Conservation (phyloP, 1,140 invertebrate species). For the Harlomillsia oculata region DNA sequence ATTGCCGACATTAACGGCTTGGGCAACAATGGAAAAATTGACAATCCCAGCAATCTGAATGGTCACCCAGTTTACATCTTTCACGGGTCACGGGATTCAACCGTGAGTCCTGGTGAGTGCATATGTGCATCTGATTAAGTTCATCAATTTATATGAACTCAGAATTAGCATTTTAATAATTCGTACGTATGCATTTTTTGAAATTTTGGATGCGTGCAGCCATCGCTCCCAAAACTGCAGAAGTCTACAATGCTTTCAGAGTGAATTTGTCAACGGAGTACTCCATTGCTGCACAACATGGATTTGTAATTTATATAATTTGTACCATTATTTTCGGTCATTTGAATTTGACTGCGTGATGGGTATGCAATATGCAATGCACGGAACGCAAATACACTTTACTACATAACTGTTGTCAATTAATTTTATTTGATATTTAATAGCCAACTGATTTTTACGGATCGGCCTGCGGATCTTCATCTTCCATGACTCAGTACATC, state of each 20-base stretch:
- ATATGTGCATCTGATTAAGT: constrained; percentile 36
- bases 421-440: constrained; percentile 16
- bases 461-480: constrained; percentile 34
- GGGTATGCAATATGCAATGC: neutral
- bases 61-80: constrained; percentile 41
- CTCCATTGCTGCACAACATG: constrained; percentile 35
- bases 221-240: constrained; percentile 23
- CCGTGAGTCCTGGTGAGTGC: constrained; percentile 41
- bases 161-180: too few species aligned
- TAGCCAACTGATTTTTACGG: constrained; percentile 40
- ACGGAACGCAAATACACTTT: too few species aligned
- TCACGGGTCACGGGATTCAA: constrained; percentile 39
- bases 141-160: neutral
- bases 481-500: constrained; percentile 32
- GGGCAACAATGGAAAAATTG: constrained; percentile 37
- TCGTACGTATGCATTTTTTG: too few species aligned
- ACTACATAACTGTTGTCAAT: too few species aligned
- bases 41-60: constrained; percentile 37
- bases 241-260: constrained; percentile 36
- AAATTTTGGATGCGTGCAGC: too few species aligned
- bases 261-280: constrained; percentile 32
- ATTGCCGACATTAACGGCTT: constrained; percentile 32
- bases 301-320: neutral
- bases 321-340: too few species aligned
- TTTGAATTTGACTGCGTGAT: neutral